Conservation (phyloP, 2,113 vertebrate genomes). For the Ancistrus triradiatus region DNA sequence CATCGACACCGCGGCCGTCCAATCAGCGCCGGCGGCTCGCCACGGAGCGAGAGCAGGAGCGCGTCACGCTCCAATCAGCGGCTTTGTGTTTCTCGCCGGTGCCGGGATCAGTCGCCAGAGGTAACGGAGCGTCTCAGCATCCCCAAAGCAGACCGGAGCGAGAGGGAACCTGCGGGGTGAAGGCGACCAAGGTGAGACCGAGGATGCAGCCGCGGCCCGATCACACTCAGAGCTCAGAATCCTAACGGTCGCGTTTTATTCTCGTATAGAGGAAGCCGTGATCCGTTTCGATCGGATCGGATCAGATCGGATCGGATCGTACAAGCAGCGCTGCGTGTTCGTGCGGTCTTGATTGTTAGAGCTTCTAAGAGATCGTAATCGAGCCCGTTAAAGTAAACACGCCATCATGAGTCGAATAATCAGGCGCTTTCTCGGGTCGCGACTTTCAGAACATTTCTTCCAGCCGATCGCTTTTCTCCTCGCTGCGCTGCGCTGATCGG, state of each 20-base stretch:
- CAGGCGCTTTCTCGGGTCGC: background rate
- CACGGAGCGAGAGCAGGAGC: conserved; percentile 38
- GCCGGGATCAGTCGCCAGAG: conserved; percentile 51
- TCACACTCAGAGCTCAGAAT: no score
- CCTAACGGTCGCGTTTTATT: no score
- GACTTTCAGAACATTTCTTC: background rate
- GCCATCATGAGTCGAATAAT: background rate
- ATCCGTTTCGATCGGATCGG: no score
- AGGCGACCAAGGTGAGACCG: conserved; percentile 55
- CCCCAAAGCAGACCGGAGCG: conserved; percentile 48
- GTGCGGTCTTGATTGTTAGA: background rate
- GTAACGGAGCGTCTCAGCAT: conserved; percentile 52
- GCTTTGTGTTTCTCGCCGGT: conserved; percentile 53
- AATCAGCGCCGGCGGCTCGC: conserved; percentile 39
- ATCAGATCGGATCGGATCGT: no score
- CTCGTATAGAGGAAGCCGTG: no score
- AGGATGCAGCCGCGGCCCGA: conserved; percentile 51
- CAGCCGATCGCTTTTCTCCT: background rate
- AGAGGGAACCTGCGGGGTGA: conserved; percentile 54
- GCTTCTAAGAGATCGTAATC: background rate
- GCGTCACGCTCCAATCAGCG: conserved; percentile 50
- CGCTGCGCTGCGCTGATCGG: no score
- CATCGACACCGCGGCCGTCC: conserved; percentile 46
- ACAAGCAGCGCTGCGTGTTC: no score
- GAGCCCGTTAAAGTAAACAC: conserved; percentile 28